Conservation (phyloP, 2,797 vertebrate genomes). For the Leuciscus waleckii region DNA sequence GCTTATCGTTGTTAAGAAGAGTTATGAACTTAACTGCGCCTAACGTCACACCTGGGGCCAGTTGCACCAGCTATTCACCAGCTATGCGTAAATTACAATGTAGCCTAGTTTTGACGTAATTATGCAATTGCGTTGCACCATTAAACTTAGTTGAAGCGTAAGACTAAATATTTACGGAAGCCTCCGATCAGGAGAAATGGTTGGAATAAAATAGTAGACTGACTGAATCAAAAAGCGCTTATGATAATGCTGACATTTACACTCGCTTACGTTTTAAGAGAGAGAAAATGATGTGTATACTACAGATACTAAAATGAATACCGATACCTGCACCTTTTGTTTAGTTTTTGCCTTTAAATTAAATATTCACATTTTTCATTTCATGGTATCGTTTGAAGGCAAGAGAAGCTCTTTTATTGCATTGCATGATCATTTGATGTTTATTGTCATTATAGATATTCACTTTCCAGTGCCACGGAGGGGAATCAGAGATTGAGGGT, state of each 20-base stretch:
- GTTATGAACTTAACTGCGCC: constrained; percentile 43
- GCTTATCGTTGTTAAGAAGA: constrained; percentile 19
- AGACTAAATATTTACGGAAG: not conserved
- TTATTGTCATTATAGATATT: no score
- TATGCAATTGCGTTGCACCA: not conserved
- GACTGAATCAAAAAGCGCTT: not conserved
- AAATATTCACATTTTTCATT: not conserved
- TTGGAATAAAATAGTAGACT: not conserved
- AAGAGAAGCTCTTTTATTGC: no score
- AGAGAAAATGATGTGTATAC: not conserved
- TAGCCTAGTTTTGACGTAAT: not conserved
- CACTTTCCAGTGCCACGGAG: no score
- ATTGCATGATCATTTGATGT: no score
- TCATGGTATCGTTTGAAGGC: not conserved
- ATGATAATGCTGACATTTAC: not conserved
- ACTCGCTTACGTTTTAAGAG: not conserved
- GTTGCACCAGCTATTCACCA: not conserved
- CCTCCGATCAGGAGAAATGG: not conserved
- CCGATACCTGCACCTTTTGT: not conserved
- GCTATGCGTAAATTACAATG: not conserved
- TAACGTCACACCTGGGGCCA: constrained; percentile 39
- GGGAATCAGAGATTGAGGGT: no score
- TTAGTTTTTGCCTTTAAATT: not conserved
- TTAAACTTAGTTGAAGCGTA: not conserved
- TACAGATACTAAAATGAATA: not conserved